Percentiles rank a stretch among this genome's conserved stretches.
phyloP scores from a whole-genome alignment of 2,113 vertebrate genomes.

The Cricetomys ansorgei region DNA sequence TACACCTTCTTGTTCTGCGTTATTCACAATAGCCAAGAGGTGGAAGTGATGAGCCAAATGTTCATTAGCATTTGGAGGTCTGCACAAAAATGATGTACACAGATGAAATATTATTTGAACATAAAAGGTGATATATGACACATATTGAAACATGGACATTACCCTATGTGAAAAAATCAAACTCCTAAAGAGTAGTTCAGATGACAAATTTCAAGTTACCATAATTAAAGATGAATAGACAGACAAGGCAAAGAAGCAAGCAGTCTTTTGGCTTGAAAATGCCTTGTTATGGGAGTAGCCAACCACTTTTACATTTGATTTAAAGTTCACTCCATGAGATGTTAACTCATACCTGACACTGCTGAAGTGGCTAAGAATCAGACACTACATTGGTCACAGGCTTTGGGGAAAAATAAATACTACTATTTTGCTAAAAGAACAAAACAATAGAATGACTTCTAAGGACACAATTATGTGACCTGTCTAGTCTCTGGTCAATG shows the following conservation, averaged over 20 bases:
- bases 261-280: not conserved
- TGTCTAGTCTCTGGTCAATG: too few species aligned
- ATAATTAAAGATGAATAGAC: not conserved
- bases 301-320: not conserved
- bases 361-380: not conserved
- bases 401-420: not conserved
- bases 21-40: constrained; percentile 1
- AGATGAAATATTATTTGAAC: not conserved
- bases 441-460: not conserved
- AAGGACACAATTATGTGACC: too few species aligned
- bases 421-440: not conserved
- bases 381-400: not conserved
- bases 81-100: not conserved
- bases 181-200: not conserved
- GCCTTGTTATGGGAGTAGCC: not conserved
- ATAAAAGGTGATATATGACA: not conserved
- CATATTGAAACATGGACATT: not conserved
- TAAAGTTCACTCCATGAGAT: not conserved
- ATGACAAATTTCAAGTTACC: not conserved
- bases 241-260: not conserved
- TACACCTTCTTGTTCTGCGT: not conserved
- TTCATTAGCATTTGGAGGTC: not conserved
- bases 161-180: not conserved
- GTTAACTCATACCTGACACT: not conserved
- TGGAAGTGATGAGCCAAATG: constrained; percentile 4